Conservation (phyloP, 2,888 invertebrate genomes). For the Hetaerina titia region DNA sequence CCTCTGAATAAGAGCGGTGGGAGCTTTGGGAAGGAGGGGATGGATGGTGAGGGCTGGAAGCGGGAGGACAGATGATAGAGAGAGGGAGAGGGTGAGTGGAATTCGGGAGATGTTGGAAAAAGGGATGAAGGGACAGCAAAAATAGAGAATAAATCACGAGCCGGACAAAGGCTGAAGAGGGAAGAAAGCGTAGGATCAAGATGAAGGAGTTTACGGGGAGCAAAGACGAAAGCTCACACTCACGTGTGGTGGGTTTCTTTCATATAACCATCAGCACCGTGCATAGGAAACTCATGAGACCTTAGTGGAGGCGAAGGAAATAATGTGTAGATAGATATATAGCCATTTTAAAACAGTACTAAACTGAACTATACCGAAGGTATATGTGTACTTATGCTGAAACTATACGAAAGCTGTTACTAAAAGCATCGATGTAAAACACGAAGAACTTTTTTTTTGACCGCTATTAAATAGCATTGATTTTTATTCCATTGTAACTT, state of each 20-base stretch:
- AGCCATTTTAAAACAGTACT: too few relatives aligned
- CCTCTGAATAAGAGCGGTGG: neutral
- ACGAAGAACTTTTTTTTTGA: too few relatives aligned
- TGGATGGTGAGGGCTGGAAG: neutral
- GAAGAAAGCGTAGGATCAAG: neutral
- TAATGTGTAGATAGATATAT: too few relatives aligned
- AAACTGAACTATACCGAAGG: too few relatives aligned
- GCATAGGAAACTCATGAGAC: neutral
- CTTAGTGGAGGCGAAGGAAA: too few relatives aligned
- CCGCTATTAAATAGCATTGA: too few relatives aligned
- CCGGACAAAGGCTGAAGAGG: neutral
- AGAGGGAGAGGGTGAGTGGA: neutral
- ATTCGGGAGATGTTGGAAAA: neutral
- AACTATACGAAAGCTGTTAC: too few relatives aligned
- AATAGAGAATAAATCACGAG: slow-evolving; percentile 1
- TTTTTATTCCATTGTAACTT: too few relatives aligned
- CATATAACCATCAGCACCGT: neutral
- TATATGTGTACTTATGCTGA: too few relatives aligned
- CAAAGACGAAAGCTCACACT: neutral
- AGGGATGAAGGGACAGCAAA: neutral
- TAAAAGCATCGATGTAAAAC: too few relatives aligned
- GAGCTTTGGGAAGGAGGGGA: neutral
- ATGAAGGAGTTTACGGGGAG: neutral
- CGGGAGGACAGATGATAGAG: neutral
- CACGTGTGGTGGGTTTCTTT: neutral